Base-by-base conservation (phyloP, 2,113 vertebrate genomes). In the Equus przewalskii region DNA sequence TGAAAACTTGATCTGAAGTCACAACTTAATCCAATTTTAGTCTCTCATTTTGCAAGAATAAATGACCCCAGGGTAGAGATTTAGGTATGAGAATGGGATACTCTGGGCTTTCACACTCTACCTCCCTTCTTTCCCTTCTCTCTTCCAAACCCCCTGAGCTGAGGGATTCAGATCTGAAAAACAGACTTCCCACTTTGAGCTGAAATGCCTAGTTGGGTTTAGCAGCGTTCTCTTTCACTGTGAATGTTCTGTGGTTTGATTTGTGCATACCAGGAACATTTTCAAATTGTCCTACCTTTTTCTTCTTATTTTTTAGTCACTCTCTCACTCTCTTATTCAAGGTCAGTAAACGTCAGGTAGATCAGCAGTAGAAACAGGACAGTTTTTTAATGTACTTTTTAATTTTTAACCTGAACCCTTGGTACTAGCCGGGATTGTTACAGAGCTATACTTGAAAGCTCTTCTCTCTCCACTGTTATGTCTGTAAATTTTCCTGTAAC, bases 271-370 rank as follows among this genome's bases (percentile, higher is more conserved):
- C 6, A 69, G 62, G 54, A 41, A 28, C 3, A 3, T n/a, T 91
- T 87, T 5, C 46, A 62, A 13, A 46, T 70, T 58, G 13, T n/a
- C 44, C 33, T 49, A 62, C n/a, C n/a, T 75, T 90, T 84, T 72
- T 14, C 14, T 89, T 67, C 14, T 89, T 75, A 28, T 58, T 95
- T 85, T 78, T 18, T 28, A 41, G 4, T 49, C 56, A 56, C 15
- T 64, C 33, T 86, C 18, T 80, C 60, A 89, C 56, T 9, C 7
- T 93, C 24, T 97, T 73, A 82, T 79, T 72, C 22, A 73, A 91
- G 62, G 70, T 92, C 79, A 87, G 18, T 70, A 70, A 91, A 94
- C 56, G 41, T 14, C 41, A 79, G 22, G 22, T 19, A 82, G 33
- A 72, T 80, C 13, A 92, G 75, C 30, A 91, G 30, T 75, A 82